Evolutionary conservation across 92 coral and sea anemone genomes (phyloP).

Genomic region (Paramuricea clavata): DNA sequence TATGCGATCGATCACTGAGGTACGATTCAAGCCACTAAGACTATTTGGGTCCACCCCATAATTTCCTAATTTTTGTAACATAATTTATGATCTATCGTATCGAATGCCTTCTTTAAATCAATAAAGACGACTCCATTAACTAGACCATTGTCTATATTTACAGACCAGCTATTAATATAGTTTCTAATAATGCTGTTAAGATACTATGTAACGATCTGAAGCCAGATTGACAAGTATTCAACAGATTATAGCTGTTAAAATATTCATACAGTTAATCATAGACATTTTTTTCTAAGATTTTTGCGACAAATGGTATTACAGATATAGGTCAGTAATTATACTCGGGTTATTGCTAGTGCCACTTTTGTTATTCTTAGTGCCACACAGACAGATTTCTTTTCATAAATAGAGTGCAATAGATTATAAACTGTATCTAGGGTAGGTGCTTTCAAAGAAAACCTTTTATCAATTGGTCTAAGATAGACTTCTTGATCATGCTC

Average conservation of each 20-base stretch:
- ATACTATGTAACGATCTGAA: not conserved
- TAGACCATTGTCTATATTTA: slow-evolving; percentile 26
- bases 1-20: slow-evolving; percentile 17
- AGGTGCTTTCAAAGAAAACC: no score
- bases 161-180: slow-evolving; percentile 3
- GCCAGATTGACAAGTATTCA: not conserved
- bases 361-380: not conserved
- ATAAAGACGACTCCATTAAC: not conserved
- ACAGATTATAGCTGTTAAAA: not conserved
- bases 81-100: slow-evolving; percentile 31
- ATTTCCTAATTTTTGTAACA: slow-evolving; percentile 5
- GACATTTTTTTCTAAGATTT: not conserved
- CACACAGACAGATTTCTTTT: no score
- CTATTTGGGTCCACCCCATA: slow-evolving; percentile 29
- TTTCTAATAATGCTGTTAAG: not conserved
- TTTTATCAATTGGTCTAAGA: no score
- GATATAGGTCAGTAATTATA: not conserved
- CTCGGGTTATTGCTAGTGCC: not conserved
- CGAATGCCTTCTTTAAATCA: slow-evolving; percentile 45
- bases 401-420: no score
- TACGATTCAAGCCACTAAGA: slow-evolving; percentile 39
- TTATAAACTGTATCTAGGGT: no score
- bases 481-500: slow-evolving; percentile 23
- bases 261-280: not conserved
- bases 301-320: not conserved